phyloP scores from a whole-genome alignment of 2,888 invertebrate species.

The Hipparchia semele region DNA sequence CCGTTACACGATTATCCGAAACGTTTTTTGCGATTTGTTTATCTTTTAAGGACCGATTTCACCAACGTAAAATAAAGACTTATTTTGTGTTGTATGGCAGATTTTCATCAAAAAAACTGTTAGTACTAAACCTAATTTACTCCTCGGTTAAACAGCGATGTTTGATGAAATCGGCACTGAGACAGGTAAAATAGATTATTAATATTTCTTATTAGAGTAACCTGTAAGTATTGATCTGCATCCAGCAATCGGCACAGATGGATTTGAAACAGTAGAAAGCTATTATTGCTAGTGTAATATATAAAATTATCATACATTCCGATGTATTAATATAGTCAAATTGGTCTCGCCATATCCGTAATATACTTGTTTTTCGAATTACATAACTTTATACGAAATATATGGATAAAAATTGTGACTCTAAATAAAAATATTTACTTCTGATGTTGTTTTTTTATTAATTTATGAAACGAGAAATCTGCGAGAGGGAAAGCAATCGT shows the following conservation, averaged over 20 bases:
- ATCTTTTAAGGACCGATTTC: no score
- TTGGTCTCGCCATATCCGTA: constrained; percentile 35
- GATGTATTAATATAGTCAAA: constrained; percentile 29
- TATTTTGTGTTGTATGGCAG: no score
- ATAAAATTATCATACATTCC: constrained; percentile 29
- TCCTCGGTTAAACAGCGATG: no score
- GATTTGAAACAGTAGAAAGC: constrained; percentile 66
- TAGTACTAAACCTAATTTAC: no score
- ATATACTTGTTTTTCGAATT: constrained; percentile 29
- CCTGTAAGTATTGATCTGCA: constrained; percentile 22
- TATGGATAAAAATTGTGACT: constrained; percentile 49
- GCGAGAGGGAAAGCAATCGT: background rate
- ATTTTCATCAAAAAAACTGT: no score
- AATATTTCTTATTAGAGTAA: background rate
- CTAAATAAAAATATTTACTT: constrained; percentile 47
- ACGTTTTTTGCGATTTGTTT: no score
- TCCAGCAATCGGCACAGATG: constrained; percentile 55
- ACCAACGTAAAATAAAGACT: no score
- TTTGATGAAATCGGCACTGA: no score
- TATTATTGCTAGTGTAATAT: constrained; percentile 16
- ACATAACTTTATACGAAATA: constrained; percentile 38
- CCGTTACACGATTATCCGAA: no score
- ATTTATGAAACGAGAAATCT: constrained; percentile 2
- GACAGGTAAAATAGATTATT: no score
- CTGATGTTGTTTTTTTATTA: constrained; percentile 12